phyloP scores from a whole-genome alignment of 2,888 invertebrate genomes.

The Catocala sponsa region DNA sequence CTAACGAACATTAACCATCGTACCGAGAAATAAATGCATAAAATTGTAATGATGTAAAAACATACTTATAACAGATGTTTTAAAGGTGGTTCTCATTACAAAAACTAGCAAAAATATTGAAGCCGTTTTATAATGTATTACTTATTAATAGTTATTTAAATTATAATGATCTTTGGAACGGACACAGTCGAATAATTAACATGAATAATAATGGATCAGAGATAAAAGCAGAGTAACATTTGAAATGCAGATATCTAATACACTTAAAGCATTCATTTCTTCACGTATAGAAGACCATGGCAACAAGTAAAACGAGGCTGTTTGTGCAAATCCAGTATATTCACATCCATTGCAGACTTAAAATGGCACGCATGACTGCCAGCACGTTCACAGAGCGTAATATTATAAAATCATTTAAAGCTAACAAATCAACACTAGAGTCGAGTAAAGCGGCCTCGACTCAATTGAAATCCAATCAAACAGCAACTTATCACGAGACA shows the following conservation, averaged over 20 bases:
- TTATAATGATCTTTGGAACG: slow-evolving; percentile 29
- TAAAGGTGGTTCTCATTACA: slow-evolving; percentile 2
- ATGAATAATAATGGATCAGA: slow-evolving; percentile 26
- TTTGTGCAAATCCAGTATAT: slow-evolving; percentile 37
- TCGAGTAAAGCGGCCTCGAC: slow-evolving; percentile 55
- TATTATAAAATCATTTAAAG: slow-evolving; percentile 59
- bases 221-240: slow-evolving; percentile 30
- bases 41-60: slow-evolving; percentile 16
- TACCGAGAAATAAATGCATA: slow-evolving; percentile 21
- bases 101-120: slow-evolving; percentile 1
- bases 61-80: slow-evolving; percentile 1
- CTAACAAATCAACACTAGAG: slow-evolving; percentile 38
- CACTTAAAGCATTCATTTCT: not conserved
- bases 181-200: slow-evolving; percentile 27
- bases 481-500: slow-evolving; percentile 52
- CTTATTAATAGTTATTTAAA: slow-evolving; percentile 34
- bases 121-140: slow-evolving; percentile 2
- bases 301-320: slow-evolving; percentile 9
- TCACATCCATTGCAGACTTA: slow-evolving; percentile 41
- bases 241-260: slow-evolving; percentile 31
- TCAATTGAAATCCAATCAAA: slow-evolving; percentile 71
- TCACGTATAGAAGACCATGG: not conserved
- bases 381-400: slow-evolving; percentile 55
- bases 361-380: slow-evolving; percentile 62
- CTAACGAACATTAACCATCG: slow-evolving; percentile 27